phyloP scores from a whole-genome alignment of 2,113 vertebrate genomes.

The Anolis carolinensis region DNA sequence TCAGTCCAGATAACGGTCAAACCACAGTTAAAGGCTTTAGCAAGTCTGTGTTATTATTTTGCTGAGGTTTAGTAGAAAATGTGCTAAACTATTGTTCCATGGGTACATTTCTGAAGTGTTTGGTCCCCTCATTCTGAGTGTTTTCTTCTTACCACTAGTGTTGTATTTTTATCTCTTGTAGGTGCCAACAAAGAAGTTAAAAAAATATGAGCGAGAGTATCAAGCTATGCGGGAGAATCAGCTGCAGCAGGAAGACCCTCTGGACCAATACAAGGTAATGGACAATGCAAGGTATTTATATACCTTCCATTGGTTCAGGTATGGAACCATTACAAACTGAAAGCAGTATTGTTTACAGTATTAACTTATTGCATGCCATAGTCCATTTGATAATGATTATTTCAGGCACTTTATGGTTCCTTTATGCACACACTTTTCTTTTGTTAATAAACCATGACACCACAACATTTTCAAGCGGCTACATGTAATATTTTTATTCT shows the following conservation, averaged over 20 bases:
- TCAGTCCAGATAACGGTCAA: neutral
- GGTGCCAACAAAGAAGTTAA: conserved; percentile 98
- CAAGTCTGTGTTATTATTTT: neutral
- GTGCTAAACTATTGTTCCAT: conserved; percentile 30
- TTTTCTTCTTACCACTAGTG: conserved; percentile 11
- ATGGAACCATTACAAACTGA: fast-evolving
- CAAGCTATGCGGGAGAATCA: conserved; percentile 92
- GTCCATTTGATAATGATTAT: neutral
- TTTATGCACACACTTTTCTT: conserved; percentile 47
- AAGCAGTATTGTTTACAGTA: neutral
- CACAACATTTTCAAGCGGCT: conserved; percentile 52
- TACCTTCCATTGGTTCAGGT: neutral
- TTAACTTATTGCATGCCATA: neutral
- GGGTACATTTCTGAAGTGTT: conserved; percentile 31
- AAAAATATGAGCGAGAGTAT: conserved; percentile 99
- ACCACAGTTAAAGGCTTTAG: neutral
- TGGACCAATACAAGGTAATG: conserved; percentile 95
- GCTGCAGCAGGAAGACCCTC: conserved; percentile 96
- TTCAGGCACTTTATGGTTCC: neutral
- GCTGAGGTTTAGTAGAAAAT: conserved; percentile 11
- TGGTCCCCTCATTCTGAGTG: neutral
- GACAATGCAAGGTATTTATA: fast-evolving
- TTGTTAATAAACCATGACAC: conserved; percentile 35
- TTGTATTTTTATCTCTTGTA: conserved; percentile 56
- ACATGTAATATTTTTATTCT: conserved; percentile 80